phyloP scores from a whole-genome alignment of 2,113 vertebrate species.

The Lampris incognitus region DNA sequence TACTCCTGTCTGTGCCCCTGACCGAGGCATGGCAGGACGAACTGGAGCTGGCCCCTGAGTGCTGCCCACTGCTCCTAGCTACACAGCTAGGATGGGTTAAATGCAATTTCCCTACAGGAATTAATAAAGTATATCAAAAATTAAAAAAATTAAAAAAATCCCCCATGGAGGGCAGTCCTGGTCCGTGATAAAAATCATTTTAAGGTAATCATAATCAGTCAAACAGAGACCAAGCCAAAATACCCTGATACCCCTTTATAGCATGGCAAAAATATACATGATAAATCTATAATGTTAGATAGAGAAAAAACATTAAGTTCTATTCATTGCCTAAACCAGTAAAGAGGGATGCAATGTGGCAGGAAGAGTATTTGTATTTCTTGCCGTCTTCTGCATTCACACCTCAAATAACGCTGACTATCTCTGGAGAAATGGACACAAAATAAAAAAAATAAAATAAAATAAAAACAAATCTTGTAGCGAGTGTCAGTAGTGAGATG shows the following conservation, averaged over 20 bases:
- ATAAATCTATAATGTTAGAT: neutral
- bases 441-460: neutral
- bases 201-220: neutral
- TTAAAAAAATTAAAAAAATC: neutral
- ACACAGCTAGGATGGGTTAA: too few species aligned
- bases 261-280: neutral
- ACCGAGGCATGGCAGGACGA: too few species aligned
- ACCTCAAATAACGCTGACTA: neutral
- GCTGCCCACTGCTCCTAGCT: too few species aligned
- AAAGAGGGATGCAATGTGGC: neutral
- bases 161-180: neutral
- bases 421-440: neutral
- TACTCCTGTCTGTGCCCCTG: too few species aligned
- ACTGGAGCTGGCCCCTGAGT: too few species aligned
- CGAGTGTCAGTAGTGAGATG: too few species aligned
- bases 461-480: neutral
- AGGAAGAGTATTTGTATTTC: neutral
- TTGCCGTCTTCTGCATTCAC: neutral
- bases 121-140: too few species aligned
- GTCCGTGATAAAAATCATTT: neutral
- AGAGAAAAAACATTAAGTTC: neutral
- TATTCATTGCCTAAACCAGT: neutral
- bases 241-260: too few species aligned
- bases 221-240: neutral
- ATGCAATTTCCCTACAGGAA: too few species aligned